A percentile compares a stretch with the other conserved stretches of the same genome.
These are phyloP conservation scores for Petaurus breviceps DNA, from an alignment of 2,113 vertebrate genomes.

Conservation along the genomic window DNA sequence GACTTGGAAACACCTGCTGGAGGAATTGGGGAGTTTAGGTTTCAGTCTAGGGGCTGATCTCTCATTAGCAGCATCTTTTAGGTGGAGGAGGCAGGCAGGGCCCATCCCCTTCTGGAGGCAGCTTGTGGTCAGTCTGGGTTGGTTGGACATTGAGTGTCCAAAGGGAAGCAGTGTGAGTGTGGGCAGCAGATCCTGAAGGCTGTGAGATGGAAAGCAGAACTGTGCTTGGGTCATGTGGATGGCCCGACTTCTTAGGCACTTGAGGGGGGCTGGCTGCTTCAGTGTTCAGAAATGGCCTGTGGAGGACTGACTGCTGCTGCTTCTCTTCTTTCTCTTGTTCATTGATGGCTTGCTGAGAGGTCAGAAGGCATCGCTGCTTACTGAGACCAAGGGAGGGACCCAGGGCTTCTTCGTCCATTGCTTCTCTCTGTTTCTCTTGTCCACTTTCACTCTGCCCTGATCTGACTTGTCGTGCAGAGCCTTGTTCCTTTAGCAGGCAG, in stretches of 20 bases:
- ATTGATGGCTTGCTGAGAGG: not conserved
- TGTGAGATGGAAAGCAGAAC: not conserved
- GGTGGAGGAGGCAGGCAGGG: not conserved
- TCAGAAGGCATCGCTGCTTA: not conserved
- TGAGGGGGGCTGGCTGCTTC: too few relatives aligned
- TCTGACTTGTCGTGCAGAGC: not conserved
- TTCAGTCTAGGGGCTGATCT: not conserved
- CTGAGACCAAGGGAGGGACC: slow-evolving; percentile 9
- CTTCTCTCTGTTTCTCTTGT: not conserved
- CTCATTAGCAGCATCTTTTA: not conserved
- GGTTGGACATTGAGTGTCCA: not conserved
- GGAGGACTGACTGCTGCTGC: not conserved
- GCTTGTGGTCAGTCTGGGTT: not conserved
- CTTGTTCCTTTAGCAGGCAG: not conserved
- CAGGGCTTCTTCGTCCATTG: not conserved
- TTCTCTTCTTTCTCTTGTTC: not conserved
- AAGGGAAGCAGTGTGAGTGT: not conserved
- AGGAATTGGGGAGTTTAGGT: not conserved
- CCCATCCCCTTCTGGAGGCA: not conserved
- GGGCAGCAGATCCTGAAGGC: not conserved
- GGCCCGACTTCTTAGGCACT: not conserved
- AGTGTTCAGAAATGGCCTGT: not conserved
- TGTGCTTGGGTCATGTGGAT: not conserved
- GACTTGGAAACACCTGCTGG: not conserved
- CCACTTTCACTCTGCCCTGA: not conserved